Evolutionary conservation across 2,888 invertebrate genomes (phyloP).

Genomic region (Hydroisotoma schaefferi): DNA sequence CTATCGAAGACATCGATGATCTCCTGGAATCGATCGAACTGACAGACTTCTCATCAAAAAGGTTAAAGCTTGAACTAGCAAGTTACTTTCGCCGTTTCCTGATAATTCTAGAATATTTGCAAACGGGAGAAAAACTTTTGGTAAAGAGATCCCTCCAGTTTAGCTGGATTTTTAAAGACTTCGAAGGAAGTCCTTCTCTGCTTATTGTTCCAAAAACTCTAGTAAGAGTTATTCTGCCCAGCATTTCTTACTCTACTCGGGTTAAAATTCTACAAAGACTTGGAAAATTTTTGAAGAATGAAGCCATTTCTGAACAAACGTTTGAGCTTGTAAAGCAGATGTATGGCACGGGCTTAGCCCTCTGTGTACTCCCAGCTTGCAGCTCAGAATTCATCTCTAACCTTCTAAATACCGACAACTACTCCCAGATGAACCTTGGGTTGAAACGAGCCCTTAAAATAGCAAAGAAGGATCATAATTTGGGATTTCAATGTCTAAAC

Average conservation of each 20-base stretch:
- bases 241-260: constrained; percentile 22
- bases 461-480: constrained; percentile 28
- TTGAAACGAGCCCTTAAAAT: constrained; percentile 7
- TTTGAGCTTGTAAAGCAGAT: constrained; percentile 20
- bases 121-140: constrained; percentile 26
- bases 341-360: constrained; percentile 25
- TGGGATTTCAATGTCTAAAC: no score
- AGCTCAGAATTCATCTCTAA: constrained; percentile 22
- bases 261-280: constrained; percentile 20
- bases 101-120: constrained; percentile 22
- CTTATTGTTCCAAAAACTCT: constrained; percentile 26
- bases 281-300: constrained; percentile 17
- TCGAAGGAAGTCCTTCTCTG: constrained; percentile 18
- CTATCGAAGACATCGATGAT: constrained; percentile 14
- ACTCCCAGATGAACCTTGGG: not conserved
- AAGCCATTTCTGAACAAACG: constrained; percentile 22
- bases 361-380: constrained; percentile 22
- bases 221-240: constrained; percentile 18
- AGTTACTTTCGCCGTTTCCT: constrained; percentile 18
- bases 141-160: constrained; percentile 23
- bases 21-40: constrained; percentile 28
- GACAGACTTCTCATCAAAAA: constrained; percentile 26
- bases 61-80: constrained; percentile 29
- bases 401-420: constrained; percentile 11
- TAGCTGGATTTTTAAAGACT: constrained; percentile 28